These are phyloP conservation scores for Grapholita molesta DNA, from an alignment of 1,140 invertebrate species.

Conservation along the genomic window DNA sequence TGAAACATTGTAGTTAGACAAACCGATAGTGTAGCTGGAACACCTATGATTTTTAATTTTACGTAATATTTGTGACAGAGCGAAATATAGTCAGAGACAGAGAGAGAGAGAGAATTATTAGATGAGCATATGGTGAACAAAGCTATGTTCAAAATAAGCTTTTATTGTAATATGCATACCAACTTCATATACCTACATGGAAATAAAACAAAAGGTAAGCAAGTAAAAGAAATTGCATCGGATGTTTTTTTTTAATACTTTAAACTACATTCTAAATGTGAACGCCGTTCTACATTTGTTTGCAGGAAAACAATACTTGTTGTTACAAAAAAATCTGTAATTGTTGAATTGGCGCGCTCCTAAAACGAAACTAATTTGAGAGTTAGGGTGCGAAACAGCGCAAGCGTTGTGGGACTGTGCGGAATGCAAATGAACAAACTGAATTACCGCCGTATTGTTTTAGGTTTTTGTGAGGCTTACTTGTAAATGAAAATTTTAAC, in stretches of 20 bases:
- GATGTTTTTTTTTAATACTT: not conserved
- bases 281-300: not conserved
- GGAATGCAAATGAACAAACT: constrained; percentile 16
- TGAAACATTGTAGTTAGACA: too few species aligned
- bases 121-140: too few species aligned
- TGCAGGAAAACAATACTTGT: constrained; percentile 1
- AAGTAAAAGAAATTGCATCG: not conserved
- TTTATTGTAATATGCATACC: too few species aligned
- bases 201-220: not conserved
- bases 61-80: too few species aligned
- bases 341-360: not conserved
- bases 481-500: constrained; percentile 3
- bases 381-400: not conserved
- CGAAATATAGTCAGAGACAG: too few species aligned
- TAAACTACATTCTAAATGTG: not conserved
- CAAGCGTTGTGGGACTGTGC: not conserved
- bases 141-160: too few species aligned
- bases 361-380: constrained; percentile 14
- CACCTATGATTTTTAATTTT: too few species aligned
- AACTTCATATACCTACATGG: not conserved
- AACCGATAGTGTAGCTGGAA: too few species aligned
- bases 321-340: not conserved
- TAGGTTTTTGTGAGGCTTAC: constrained; percentile 2
- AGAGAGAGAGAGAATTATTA: too few species aligned
- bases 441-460: constrained; percentile 14